Base-by-base conservation (phyloP, 2,888 invertebrate genomes). In the Drosophila stalkeri region DNA sequence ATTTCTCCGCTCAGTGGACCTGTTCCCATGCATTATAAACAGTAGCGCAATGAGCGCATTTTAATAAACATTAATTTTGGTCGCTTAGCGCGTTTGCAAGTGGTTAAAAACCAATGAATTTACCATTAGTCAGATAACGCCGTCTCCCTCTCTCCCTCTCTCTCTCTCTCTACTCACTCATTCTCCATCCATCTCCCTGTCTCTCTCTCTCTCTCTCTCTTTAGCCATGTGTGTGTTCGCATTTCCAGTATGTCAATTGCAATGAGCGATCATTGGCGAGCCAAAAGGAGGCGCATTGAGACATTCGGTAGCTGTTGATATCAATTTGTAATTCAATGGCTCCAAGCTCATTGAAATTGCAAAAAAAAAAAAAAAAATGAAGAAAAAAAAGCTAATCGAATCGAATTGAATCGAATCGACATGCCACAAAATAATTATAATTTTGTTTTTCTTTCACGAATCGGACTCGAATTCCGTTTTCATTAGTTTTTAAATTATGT, bases 311-410 rank as follows among this genome's bases (percentile, higher is more conserved):
- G 35, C 54, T 57, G 33, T 23, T 63, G 41, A 8, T 35, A 9
- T 43, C 55, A 64, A 75, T 77, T 75, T 70, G 70, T 75, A 64
- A 77, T 66, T 79, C 71, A 77, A 67, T 75, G 20, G 56, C 23
- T 67, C 41, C 18, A n/a, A 35, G 37, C 71, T 63, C 39, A 64
- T 55, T 51, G 47, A 23, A 61, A 75, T 63, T 70, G 64, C 73
- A 39, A 64, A 66, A n/a, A 35, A 27, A 49, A 39, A 35, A 64
- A 66, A 27, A 20, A 31, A 49, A 43, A 23, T n/a, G n/a, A n/a
- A n/a, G n/a, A n/a, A 46, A 41, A 46, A 39, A 35, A 23, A 41
- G 23, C 2, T 39, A 39, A 18, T 18, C 54, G 61, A 35, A 46
- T 23, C n/a, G 37, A 20, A 47, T 27, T 46, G 27, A 37, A 37